Conservation (phyloP, 2,888 invertebrate genomes). For the Megalurothrips usitatus region DNA sequence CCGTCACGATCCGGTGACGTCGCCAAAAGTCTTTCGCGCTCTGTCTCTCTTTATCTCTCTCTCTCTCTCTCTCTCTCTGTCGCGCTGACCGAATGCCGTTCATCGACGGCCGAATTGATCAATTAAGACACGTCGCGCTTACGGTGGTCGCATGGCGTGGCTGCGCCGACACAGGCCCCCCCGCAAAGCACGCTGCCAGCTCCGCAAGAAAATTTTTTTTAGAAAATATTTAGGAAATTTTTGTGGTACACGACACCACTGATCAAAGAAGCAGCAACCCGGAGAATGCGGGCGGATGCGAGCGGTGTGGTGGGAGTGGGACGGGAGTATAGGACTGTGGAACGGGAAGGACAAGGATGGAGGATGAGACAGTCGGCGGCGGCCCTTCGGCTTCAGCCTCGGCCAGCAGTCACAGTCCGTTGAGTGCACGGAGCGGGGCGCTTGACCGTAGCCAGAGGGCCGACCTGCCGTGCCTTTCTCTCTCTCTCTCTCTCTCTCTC, state of each 20-base stretch:
- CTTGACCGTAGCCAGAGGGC: neutral
- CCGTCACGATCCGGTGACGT: neutral
- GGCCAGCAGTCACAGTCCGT: conserved; percentile 1
- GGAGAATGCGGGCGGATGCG: no score
- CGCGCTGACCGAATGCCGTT: neutral
- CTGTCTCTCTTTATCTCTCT: no score
- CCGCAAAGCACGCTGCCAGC: no score
- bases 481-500: no score
- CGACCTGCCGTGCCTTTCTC: neutral
- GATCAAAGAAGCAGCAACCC: no score
- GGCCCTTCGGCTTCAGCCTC: neutral
- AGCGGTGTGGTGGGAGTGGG: neutral
- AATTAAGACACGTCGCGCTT: neutral
- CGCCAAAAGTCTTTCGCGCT: neutral
- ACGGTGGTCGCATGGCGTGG: no score
- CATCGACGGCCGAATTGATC: neutral
- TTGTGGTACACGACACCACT: no score
- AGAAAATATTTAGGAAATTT: no score
- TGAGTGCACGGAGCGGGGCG: neutral
- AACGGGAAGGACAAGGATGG: no score
- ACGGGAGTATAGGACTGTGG: neutral
- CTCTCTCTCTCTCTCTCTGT: no score
- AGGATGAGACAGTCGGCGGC: neutral
- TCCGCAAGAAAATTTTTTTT: no score
- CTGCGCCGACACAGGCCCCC: no score